Evolutionary conservation across 2,797 vertebrate species (phyloP), one percentile per base, ranked within the genome.

Genomic region (Amblyopsis hoosieri): DNA sequence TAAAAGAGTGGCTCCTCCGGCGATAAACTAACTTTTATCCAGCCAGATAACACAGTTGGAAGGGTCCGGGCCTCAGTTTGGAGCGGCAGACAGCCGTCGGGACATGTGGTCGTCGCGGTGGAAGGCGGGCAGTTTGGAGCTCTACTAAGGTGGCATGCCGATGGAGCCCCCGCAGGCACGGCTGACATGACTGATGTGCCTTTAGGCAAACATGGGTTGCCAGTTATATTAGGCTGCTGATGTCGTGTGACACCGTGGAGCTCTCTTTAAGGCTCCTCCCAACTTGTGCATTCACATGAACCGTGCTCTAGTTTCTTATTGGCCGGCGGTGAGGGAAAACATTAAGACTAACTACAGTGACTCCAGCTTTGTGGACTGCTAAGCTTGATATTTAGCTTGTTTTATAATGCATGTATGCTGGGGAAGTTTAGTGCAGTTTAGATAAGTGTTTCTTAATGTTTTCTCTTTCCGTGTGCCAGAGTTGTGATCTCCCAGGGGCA

Each of bases 401-500:
- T 42, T 42, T 42, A 42, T 42, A 42, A 42, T 37, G 8, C 3
- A 37, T 42, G 8, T 42, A 42, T 42, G 37, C 19, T 23, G 46
- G 17, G 46, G 5, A 47, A 13, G 56, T 46, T 48, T 14, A 3
- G 45, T n/a, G 45, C 29, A 19, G 17, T 46, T 15, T 45, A n/a
- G 7, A 63, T 48, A 74, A 67, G 58, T 37, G 12, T 66, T 60
- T 57, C n/a, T 23, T 49, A 62, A 48, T 65, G 58, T 59, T 69
- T 53, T 52, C 45, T 59, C 58, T 67, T 74, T 54, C 71, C 64
- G 77, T 75, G 72, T 63, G 67, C 66, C 74, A 54, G 57, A 75
- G 57, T 60, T 61, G 51, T 57, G 68, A 80, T 82, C 66, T 75
- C 84, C 60, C 48, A 65, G 56, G 67, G 76, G 71, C 65, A 49